Evolutionary conservation across 1,140 invertebrate species (phyloP).

Genomic region (Gryllus bimaculatus): DNA sequence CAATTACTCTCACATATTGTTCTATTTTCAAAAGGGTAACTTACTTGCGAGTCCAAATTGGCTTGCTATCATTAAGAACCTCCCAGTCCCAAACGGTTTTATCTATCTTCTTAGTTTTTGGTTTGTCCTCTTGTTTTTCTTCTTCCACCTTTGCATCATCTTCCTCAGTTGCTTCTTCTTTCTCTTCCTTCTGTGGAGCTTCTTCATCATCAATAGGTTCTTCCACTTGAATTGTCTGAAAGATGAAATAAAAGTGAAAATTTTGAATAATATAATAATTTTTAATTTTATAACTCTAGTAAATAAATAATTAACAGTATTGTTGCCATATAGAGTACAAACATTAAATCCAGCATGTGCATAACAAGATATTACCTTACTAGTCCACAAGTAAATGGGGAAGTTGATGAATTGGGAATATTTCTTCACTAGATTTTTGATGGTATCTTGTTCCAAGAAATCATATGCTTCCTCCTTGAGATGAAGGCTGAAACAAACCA

Average conservation of each 20-base stretch:
- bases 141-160: conserved; percentile 56
- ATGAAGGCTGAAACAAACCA: conserved; percentile 54
- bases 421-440: conserved; percentile 87
- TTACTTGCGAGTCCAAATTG: conserved; percentile 91
- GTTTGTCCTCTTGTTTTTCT: conserved; percentile 59
- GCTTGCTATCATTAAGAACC: conserved; percentile 90
- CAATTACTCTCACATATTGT: no score
- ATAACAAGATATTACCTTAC: conserved; percentile 46
- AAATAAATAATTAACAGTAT: no score
- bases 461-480: conserved; percentile 96
- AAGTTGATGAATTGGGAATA: conserved; percentile 99
- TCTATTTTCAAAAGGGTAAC: conserved; percentile 18
- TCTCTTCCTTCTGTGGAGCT: conserved; percentile 26
- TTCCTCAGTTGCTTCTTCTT: conserved; percentile 43
- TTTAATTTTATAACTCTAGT: no score
- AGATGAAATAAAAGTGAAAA: not conserved
- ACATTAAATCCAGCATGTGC: not conserved
- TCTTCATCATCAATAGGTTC: conserved; percentile 51
- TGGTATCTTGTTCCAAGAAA: conserved; percentile 85
- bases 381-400: conserved; percentile 93
- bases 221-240: conserved; percentile 71
- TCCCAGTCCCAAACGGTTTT: conserved; percentile 99
- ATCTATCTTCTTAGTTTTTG: conserved; percentile 86
- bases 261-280: no score
- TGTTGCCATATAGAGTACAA: not conserved